A percentile compares a stretch with the other conserved stretches of the same genome.
phyloP scores from a whole-genome alignment of 2,797 vertebrate species.

The Schizothorax lantsangensis region DNA sequence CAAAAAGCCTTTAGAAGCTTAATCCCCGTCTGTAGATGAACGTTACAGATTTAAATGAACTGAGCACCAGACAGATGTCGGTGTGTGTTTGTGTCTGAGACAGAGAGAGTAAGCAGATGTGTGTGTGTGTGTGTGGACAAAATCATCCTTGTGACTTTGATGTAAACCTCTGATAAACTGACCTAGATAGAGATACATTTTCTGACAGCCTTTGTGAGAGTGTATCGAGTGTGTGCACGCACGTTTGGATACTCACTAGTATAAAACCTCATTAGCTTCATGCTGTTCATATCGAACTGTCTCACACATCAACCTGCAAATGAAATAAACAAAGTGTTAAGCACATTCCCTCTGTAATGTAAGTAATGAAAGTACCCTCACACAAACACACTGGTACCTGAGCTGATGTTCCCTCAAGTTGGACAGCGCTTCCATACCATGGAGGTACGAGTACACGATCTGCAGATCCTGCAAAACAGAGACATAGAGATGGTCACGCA shows the following conservation, averaged over 20 bases:
- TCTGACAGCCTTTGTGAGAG: conserved; percentile 12
- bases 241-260: conserved; percentile 81
- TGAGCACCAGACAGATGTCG: conserved; percentile 45
- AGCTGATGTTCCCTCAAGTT: conserved; percentile 88
- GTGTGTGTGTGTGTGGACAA: conserved; percentile 13
- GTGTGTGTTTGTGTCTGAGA: conserved; percentile 33
- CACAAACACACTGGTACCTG: conserved; percentile 70
- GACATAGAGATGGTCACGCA: background rate
- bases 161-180: conserved; percentile 49
- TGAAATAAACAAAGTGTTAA: conserved; percentile 60
- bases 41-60: conserved; percentile 43
- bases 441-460: conserved; percentile 88
- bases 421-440: conserved; percentile 90
- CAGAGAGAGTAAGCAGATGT: conserved; percentile 31
- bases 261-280: conserved; percentile 88
- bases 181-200: conserved; percentile 46
- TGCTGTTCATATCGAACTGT: conserved; percentile 88
- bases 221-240: background rate
- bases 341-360: background rate
- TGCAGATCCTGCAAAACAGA: conserved; percentile 82
- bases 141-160: conserved; percentile 35
- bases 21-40: conserved; percentile 44
- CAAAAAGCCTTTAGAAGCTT: conserved; percentile 43
- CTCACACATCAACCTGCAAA: conserved; percentile 87
- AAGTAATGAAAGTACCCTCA: background rate